These are phyloP conservation scores for Cyanoderma ruficeps DNA, from an alignment of 2,113 vertebrate species.

Conservation along the genomic window DNA sequence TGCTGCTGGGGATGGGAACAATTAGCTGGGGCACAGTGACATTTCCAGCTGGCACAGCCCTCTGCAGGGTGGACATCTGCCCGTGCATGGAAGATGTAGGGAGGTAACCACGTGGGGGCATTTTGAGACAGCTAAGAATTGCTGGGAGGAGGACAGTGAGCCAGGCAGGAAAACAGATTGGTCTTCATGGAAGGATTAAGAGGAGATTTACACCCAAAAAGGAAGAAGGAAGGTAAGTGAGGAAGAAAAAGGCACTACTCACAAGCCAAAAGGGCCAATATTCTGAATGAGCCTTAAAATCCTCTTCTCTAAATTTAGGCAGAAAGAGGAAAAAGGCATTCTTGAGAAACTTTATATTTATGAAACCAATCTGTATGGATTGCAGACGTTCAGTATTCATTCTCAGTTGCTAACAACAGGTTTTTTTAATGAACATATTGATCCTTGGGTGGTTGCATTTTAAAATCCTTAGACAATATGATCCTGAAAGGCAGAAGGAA, in stretches of 20 bases:
- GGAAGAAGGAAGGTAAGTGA: not conserved
- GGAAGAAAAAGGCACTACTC: not conserved
- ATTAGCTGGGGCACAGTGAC: not conserved
- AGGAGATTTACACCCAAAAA: not conserved
- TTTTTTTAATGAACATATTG: not conserved
- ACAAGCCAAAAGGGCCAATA: not conserved
- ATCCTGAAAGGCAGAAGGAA: slow-evolving; percentile 2
- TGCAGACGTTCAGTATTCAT: not conserved
- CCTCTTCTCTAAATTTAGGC: not conserved
- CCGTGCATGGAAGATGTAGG: not conserved
- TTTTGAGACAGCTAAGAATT: not conserved
- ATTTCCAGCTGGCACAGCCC: slow-evolving; percentile 5
- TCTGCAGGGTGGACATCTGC: not conserved
- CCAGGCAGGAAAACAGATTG: not conserved
- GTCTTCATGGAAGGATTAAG: not conserved
- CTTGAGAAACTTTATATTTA: not conserved
- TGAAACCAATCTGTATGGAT: not conserved
- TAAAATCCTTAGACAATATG: not conserved
- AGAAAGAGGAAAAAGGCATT: not conserved
- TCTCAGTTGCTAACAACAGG: not conserved
- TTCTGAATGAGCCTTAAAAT: not conserved
- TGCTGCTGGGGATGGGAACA: not conserved
- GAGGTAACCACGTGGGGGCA: not conserved
- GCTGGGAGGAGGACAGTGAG: not conserved
- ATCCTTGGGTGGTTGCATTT: not conserved